phyloP scores from a whole-genome alignment of 2,797 vertebrate genomes.

The Eupleurogrammus muticus region DNA sequence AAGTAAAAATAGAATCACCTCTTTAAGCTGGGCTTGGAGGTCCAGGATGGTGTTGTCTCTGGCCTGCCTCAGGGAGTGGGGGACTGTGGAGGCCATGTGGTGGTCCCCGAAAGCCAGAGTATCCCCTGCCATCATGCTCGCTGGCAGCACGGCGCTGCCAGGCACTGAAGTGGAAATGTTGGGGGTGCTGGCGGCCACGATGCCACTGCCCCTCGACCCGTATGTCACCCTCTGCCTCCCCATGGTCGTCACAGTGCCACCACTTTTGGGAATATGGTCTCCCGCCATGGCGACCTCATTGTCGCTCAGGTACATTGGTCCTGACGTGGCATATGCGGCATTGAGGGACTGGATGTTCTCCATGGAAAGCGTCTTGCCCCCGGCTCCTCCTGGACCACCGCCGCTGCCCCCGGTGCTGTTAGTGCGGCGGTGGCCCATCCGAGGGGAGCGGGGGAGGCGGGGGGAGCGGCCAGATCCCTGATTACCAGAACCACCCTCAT shows the following conservation, averaged over 20 bases:
- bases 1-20: constrained; percentile 79
- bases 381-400: constrained; percentile 87
- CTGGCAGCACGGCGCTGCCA: constrained; percentile 82
- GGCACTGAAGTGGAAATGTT: constrained; percentile 89
- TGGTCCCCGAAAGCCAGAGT: constrained; percentile 97
- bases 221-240: constrained; percentile 88
- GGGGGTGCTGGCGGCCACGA: constrained; percentile 96
- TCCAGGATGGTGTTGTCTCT: constrained; percentile 99
- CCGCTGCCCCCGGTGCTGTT: constrained; percentile 97
- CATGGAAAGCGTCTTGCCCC: constrained; percentile 98
- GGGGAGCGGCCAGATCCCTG: constrained; percentile 97
- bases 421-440: constrained; percentile 96
- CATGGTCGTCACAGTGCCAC: constrained; percentile 88
- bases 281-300: constrained; percentile 86
- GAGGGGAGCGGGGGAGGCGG: constrained; percentile 94
- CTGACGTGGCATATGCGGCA: constrained; percentile 96
- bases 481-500: constrained; percentile 71
- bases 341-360: constrained; percentile 99
- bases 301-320: constrained; percentile 98
- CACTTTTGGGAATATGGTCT: constrained; percentile 91
- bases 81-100: constrained; percentile 97
- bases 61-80: constrained; percentile 96
- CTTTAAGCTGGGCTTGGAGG: constrained; percentile 96
- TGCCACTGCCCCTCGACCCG: constrained; percentile 84
- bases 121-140: constrained; percentile 88